A percentile compares a stretch with the other conserved stretches of the same genome.
These are phyloP conservation scores for Stratiomys singularior DNA, from an alignment of 2,888 invertebrate genomes.

Conservation along the genomic window DNA sequence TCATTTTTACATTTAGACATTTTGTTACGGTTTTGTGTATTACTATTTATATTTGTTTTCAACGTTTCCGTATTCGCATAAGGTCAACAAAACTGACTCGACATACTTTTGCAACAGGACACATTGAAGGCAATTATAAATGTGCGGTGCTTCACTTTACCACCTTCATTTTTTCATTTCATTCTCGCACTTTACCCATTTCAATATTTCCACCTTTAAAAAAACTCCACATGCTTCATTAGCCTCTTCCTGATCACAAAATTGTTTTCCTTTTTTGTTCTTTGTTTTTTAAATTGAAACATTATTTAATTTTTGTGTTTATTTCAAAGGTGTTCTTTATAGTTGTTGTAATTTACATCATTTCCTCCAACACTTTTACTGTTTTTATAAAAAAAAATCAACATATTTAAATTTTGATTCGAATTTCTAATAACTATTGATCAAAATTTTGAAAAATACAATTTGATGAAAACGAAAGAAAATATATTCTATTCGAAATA, in stretches of 20 bases:
- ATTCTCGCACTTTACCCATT: not conserved
- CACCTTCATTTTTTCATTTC: not conserved
- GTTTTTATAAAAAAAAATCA: not conserved
- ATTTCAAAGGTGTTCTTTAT: conserved; percentile 29
- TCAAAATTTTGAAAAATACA: not conserved
- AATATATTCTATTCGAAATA: conserved; percentile 28
- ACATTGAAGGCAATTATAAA: no score
- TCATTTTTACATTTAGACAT: conserved; percentile 9
- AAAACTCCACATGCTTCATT: not conserved
- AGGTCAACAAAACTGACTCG: not conserved
- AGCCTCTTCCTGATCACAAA: not conserved
- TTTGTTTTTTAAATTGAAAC: conserved; percentile 5
- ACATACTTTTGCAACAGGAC: conserved; percentile 1
- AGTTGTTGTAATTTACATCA: conserved; percentile 15
- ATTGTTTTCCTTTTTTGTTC: not conserved
- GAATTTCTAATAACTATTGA: not conserved
- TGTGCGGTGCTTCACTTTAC: not conserved
- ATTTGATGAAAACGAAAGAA: conserved; percentile 5
- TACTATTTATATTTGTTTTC: conserved; percentile 33
- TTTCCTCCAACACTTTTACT: not conserved
- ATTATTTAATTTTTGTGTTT: conserved; percentile 8
- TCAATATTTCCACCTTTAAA: conserved; percentile 4
- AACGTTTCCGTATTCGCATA: not conserved
- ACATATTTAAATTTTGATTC: not conserved
- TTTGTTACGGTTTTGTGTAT: conserved; percentile 33